These are phyloP conservation scores for Cyphomyrus plagiostoma DNA, from an alignment of 2,113 vertebrate species.

Conservation along the genomic window DNA sequence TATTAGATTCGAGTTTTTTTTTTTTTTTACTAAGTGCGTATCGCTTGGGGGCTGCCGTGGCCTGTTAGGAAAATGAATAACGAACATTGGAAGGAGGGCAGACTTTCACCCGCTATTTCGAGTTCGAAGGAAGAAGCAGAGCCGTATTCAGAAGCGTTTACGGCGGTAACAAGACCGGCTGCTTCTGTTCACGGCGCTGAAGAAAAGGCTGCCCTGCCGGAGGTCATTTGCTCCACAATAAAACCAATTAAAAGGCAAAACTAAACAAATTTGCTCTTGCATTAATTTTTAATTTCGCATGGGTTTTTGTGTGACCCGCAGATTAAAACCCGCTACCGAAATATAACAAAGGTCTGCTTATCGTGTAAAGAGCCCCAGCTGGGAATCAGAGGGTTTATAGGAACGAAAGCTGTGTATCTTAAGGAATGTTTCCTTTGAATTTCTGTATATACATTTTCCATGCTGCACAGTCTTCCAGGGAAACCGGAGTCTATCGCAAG, in stretches of 20 bases:
- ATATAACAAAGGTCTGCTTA: not conserved
- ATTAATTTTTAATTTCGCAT: slow-evolving; percentile 7
- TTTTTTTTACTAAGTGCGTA: not conserved
- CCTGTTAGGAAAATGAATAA: slow-evolving; percentile 13
- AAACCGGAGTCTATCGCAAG: not conserved
- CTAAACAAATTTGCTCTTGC: not conserved
- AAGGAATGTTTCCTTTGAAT: not conserved
- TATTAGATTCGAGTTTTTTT: not conserved
- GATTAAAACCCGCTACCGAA: not conserved
- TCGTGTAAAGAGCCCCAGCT: not conserved
- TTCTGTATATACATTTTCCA: not conserved
- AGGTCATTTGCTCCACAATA: not conserved
- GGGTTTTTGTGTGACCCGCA: not conserved
- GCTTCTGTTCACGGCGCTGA: not conserved
- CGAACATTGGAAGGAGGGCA: not conserved
- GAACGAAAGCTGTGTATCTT: not conserved
- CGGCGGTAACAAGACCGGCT: not conserved
- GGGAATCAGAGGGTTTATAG: not conserved
- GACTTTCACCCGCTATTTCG: not conserved
- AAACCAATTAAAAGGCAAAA: not conserved
- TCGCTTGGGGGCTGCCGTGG: not conserved
- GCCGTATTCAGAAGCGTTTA: not conserved
- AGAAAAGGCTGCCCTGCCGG: not conserved
- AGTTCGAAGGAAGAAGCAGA: not conserved
- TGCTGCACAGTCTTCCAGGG: not conserved